Evolutionary conservation across 2,113 vertebrate genomes (phyloP), one percentile per base, ranked within the genome.

Genomic region (Prionailurus viverrinus): DNA sequence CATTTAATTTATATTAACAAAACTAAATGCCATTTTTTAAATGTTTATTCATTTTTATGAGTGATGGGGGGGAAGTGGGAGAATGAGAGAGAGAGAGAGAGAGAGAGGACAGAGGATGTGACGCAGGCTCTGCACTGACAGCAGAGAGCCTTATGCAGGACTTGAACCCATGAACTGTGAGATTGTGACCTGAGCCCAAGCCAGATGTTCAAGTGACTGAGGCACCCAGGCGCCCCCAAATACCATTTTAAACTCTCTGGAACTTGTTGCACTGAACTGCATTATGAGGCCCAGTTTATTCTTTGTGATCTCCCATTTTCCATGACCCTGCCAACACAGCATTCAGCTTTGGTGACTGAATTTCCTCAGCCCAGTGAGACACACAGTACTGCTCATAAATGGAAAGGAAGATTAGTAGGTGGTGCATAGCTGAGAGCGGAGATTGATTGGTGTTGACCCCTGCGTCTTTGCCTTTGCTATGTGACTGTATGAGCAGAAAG

Each of bases 1-100:
- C 45, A 73, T 96, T 92, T 91, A 21, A 58, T 78, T 95, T 79
- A 66, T 61, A 55, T 84, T 71, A 74, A 68, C 23, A 86, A 29
- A 79, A 79, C 19, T 36, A 41, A 69, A 63, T 65, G 27, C 51
- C 80, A 36, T 78, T 91, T 94, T 89, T 61, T 5, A 16, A 61
- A 23, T 23, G 21, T 23, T 61, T 61, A 61, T 23, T 61, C 21
- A 23, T 61, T 61, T 61, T 58, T 61, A 23, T 61, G 58, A 61
- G 21, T 9, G 58, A 61, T 8, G 3, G 18, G 19, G 18, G 58
- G 23, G 58, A 25, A 18, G 55, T 23, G 55, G 55, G 1, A 19
- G 7, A 21, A 7, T 5, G 21, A 61, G 58, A 61, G 58, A 23
- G 55, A 55, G 18, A 19, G 19, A 58, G 55, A 55, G 53, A 55